Percentiles rank a stretch among this genome's conserved stretches.
phyloP scores from a whole-genome alignment of 1,140 invertebrate species.

The Pachypsylla venusta region DNA sequence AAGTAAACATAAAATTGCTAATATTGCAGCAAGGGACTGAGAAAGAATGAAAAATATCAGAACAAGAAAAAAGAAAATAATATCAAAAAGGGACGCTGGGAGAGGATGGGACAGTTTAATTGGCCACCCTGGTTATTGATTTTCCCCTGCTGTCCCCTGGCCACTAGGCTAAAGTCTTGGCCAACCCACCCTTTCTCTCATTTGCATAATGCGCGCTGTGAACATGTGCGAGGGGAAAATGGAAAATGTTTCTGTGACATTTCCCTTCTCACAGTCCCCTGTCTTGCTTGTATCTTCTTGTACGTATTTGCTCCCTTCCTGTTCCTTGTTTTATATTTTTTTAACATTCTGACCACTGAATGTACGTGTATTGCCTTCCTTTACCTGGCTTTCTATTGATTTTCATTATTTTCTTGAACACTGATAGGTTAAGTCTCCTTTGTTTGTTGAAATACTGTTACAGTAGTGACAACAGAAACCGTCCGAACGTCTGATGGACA shows the following conservation, averaged over 20 bases:
- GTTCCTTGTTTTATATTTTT: constrained; percentile 1
- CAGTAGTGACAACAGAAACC: too few relatives aligned
- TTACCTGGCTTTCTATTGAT: neutral
- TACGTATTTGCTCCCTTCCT: neutral
- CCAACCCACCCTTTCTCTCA: constrained; percentile 5
- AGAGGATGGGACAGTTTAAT: constrained; percentile 5
- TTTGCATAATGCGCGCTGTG: constrained; percentile 6
- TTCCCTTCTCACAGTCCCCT: too few relatives aligned
- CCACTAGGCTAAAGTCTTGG: constrained; percentile 8
- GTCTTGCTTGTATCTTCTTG: neutral
- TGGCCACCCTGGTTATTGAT: constrained; percentile 6
- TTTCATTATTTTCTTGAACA: too few relatives aligned
- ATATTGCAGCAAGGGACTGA: neutral
- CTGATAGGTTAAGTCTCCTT: too few relatives aligned
- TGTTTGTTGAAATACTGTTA: too few relatives aligned
- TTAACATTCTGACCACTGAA: constrained; percentile 7
- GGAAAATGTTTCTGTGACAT: constrained; percentile 6
- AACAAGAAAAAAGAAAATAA: constrained; percentile 1
- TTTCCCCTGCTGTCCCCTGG: constrained; percentile 7
- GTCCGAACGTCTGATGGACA: too few relatives aligned
- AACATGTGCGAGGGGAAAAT: neutral
- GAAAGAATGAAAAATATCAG: neutral
- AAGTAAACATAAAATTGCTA: constrained; percentile 8
- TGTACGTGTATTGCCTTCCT: constrained; percentile 1
- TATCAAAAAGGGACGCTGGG: neutral